Evolutionary conservation across 92 coral and sea anemone genomes (phyloP).

Genomic region (Zoanthus gigantus): DNA sequence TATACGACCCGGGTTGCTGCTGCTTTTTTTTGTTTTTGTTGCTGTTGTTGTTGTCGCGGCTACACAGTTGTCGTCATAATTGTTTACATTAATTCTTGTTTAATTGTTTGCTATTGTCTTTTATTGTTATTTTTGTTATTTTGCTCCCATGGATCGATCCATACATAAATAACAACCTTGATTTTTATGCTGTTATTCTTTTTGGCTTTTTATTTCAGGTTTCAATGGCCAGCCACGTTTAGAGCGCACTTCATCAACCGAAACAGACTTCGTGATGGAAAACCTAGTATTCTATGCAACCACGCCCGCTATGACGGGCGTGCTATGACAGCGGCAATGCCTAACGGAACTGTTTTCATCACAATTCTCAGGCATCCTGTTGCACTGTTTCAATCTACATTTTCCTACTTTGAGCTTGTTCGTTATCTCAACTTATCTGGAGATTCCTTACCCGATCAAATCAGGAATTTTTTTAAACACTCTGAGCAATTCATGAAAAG

Average conservation of each 20-base stretch:
- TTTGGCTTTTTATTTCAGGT: not conserved
- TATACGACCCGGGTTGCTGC: too few relatives aligned
- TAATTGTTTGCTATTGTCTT: too few relatives aligned
- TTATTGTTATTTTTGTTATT: too few relatives aligned
- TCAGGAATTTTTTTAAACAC: constrained; percentile 19
- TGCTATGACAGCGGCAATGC: constrained; percentile 32
- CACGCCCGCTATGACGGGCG: constrained; percentile 46
- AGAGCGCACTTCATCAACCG: constrained; percentile 2
- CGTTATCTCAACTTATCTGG: constrained; percentile 3
- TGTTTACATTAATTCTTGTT: too few relatives aligned
- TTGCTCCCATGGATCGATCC: too few relatives aligned
- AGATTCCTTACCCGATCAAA: not conserved
- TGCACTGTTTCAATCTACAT: constrained; percentile 6
- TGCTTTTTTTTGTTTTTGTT: too few relatives aligned
- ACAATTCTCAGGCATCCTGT: constrained; percentile 27
- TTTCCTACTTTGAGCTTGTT: constrained; percentile 26
- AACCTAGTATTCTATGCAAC: constrained; percentile 31
- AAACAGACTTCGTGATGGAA: constrained; percentile 29
- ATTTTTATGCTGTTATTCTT: too few relatives aligned
- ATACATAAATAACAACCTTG: too few relatives aligned
- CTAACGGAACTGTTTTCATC: constrained; percentile 28
- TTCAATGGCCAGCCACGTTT: constrained; percentile 30
- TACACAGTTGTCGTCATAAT: too few relatives aligned
- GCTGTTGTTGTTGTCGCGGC: too few relatives aligned
- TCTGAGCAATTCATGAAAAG: not conserved